Evolutionary conservation across 1,140 invertebrate species (phyloP).

Genomic region (Cydia splendana): DNA sequence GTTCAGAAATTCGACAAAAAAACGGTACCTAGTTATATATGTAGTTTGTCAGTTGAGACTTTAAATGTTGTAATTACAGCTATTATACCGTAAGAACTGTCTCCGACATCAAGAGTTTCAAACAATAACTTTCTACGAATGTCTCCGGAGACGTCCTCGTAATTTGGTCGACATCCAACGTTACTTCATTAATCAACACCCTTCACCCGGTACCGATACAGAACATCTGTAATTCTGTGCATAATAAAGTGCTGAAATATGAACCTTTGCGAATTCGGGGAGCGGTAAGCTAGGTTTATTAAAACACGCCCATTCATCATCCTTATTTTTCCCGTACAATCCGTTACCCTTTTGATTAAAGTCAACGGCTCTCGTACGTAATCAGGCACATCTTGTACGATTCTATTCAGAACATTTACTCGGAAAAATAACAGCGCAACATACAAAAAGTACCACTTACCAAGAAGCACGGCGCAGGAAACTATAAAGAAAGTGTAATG

Average conservation of each 20-base stretch:
- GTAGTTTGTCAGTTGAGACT: no score
- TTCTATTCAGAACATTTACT: background rate
- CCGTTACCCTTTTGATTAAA: slow-evolving; percentile 28
- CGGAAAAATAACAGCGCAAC: background rate
- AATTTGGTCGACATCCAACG: background rate
- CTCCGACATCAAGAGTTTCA: background rate
- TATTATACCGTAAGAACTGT: background rate
- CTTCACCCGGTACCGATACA: background rate
- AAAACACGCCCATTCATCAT: slow-evolving; percentile 14
- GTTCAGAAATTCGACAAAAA: no score
- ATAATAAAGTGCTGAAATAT: slow-evolving; percentile 5
- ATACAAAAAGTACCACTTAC: background rate
- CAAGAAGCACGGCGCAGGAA: slow-evolving; percentile 6
- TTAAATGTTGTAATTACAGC: background rate
- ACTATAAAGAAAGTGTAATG: slow-evolving; percentile 22
- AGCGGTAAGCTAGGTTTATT: background rate
- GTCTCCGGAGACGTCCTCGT: background rate
- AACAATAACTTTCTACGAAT: background rate
- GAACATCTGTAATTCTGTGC: background rate
- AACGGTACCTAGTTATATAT: no score
- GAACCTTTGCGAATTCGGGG: background rate
- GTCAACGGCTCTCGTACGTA: slow-evolving; percentile 5
- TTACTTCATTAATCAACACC: slow-evolving; percentile 1
- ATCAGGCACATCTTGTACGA: background rate
- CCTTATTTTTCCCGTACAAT: slow-evolving; percentile 14